Evolutionary conservation across 1,140 invertebrate species (phyloP).

Genomic region (Leguminivora glycinivorella): DNA sequence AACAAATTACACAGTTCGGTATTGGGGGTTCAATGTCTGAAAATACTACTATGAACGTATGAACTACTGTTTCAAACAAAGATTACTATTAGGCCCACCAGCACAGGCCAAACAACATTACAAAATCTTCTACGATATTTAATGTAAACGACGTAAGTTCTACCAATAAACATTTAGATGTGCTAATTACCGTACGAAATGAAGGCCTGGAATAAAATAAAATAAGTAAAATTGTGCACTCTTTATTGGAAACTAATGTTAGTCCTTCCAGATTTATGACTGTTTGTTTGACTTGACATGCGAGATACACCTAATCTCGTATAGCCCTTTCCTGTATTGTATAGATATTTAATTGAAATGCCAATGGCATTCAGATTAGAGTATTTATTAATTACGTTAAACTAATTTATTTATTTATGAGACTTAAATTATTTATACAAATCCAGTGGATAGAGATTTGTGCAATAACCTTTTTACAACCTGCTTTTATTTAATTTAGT

Average conservation of each 20-base stretch:
- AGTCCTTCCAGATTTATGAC: not conserved
- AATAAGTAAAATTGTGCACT: not conserved
- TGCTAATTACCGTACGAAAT: too few species aligned
- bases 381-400: constrained; percentile 31
- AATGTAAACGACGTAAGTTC: too few species aligned
- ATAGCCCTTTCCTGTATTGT: not conserved
- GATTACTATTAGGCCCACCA: too few species aligned
- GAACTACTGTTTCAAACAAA: too few species aligned
- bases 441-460: constrained; percentile 33
- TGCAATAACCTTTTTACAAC: constrained; percentile 25
- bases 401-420: constrained; percentile 37
- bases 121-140: too few species aligned
- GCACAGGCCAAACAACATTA: too few species aligned
- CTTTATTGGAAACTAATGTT: not conserved
- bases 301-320: not conserved
- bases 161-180: too few species aligned
- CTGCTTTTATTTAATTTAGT: constrained; percentile 24
- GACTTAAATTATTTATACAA: constrained; percentile 37
- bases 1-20: too few species aligned
- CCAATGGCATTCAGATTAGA: not conserved
- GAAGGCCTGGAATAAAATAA: too few species aligned
- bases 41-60: too few species aligned
- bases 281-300: not conserved
- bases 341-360: not conserved
- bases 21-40: too few species aligned